Percentiles rank a stretch among this genome's conserved stretches.
Conservation (phyloP, 2,888 invertebrate genomes). For the Thera britannica region DNA sequence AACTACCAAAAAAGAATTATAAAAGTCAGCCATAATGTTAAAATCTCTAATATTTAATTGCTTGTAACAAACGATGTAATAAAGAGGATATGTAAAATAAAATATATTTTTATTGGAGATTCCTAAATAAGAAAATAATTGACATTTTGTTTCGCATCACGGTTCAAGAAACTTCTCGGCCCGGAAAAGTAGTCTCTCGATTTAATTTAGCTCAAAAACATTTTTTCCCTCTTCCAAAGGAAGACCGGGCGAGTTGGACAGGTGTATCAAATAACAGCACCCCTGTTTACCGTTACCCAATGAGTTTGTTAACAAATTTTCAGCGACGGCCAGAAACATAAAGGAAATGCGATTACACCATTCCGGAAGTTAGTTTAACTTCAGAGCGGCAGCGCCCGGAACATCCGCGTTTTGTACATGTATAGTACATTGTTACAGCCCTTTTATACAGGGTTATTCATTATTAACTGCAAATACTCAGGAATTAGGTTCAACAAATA, state of each 20-base stretch:
- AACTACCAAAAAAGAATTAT: no score
- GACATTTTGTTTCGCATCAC: background rate
- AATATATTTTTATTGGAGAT: background rate
- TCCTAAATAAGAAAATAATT: background rate
- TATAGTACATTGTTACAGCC: conserved; percentile 44
- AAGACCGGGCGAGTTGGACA: conserved; percentile 14
- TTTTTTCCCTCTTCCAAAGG: background rate
- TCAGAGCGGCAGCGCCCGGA: conserved; percentile 59
- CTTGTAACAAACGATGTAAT: conserved; percentile 14
- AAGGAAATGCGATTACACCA: conserved; percentile 76
- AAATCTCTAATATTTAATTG: conserved; percentile 21
- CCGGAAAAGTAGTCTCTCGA: background rate
- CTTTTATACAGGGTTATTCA: conserved; percentile 4
- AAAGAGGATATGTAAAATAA: conserved; percentile 20
- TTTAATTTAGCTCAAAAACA: background rate
- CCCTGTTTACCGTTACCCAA: conserved; percentile 45
- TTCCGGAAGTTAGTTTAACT: conserved; percentile 77
- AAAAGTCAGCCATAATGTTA: background rate
- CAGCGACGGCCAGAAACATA: conserved; percentile 61
- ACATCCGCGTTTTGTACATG: conserved; percentile 56
- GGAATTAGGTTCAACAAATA: no score
- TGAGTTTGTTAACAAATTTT: conserved; percentile 61
- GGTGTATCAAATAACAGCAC: conserved; percentile 30
- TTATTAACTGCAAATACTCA: no score
- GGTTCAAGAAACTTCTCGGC: no score